These are phyloP conservation scores for Galeopterus variegatus DNA, from an alignment of 2,113 vertebrate species.

Conservation along the genomic window DNA sequence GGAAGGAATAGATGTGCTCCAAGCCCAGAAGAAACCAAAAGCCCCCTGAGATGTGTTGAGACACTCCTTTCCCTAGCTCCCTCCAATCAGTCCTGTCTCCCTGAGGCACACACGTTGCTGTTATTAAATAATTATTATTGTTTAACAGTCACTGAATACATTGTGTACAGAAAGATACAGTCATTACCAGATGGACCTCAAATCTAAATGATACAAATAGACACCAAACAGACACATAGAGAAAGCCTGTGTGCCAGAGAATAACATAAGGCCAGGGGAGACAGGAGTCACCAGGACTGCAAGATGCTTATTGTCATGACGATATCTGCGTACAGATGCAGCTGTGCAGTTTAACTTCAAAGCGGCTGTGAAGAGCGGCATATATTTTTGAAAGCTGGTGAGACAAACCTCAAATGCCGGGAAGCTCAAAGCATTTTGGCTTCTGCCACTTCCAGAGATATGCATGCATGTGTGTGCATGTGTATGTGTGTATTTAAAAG, in stretches of 20 bases:
- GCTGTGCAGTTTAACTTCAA: background rate
- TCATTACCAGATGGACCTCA: constrained; percentile 74
- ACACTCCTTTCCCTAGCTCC: background rate
- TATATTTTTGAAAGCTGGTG: background rate
- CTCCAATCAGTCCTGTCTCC: background rate
- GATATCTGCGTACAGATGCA: background rate
- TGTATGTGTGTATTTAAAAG: background rate
- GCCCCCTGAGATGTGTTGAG: background rate
- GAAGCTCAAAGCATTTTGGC: background rate
- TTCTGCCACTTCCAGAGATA: background rate
- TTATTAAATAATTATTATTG: constrained; percentile 55
- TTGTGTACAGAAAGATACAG: constrained; percentile 71
- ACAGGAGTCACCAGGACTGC: background rate
- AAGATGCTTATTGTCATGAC: background rate
- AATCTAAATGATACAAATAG: constrained; percentile 69
- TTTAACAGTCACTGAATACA: constrained; percentile 69
- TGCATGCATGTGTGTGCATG: fast-evolving
- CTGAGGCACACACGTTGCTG: background rate
- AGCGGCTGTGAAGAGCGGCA: background rate
- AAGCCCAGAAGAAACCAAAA: background rate
- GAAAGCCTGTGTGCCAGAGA: background rate
- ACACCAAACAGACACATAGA: constrained; percentile 61
- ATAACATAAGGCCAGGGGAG: constrained; percentile 34
- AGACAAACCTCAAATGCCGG: background rate
- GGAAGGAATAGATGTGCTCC: background rate